These are phyloP conservation scores for Aurelia aurita DNA, from an alignment of 30 jellyfish, hydroid and myxozoan genomes.

Conservation along the genomic window DNA sequence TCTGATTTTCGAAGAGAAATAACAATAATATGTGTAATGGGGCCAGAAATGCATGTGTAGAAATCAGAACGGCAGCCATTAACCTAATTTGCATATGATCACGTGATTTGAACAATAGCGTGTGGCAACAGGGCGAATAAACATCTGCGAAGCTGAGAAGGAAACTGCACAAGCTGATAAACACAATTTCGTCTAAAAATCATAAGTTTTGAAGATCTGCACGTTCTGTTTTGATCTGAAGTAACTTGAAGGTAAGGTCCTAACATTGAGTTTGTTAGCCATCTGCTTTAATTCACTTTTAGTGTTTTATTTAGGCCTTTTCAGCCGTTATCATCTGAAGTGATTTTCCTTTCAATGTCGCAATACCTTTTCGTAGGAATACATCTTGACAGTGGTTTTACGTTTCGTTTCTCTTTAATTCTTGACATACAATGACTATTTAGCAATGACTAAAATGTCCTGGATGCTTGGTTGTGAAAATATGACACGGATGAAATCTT, in stretches of 20 bases:
- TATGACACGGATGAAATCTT: too few species aligned
- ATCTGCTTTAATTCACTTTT: not conserved
- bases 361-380: not conserved
- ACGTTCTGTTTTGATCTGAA: not conserved
- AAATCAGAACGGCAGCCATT: conserved; percentile 35
- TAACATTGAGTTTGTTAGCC: not conserved
- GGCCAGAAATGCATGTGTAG: too few species aligned
- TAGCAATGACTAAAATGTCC: not conserved
- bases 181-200: conserved; percentile 9
- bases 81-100: conserved; percentile 65
- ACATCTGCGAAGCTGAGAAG: conserved; percentile 29
- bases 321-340: not conserved
- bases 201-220: not conserved
- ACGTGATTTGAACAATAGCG: conserved; percentile 73
- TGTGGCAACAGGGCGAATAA: conserved; percentile 85
- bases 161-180: conserved; percentile 11
- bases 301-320: not conserved
- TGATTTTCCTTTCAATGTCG: too few species aligned
- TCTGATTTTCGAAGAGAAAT: too few species aligned
- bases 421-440: not conserved
- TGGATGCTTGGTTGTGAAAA: too few species aligned
- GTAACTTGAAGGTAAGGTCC: conserved; percentile 36
- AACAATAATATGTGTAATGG: too few species aligned
- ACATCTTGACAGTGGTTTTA: too few species aligned
- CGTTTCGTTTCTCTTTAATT: not conserved